Evolutionary conservation across 2,797 vertebrate species (phyloP).

Genomic region (Emydoidea blandingii): DNA sequence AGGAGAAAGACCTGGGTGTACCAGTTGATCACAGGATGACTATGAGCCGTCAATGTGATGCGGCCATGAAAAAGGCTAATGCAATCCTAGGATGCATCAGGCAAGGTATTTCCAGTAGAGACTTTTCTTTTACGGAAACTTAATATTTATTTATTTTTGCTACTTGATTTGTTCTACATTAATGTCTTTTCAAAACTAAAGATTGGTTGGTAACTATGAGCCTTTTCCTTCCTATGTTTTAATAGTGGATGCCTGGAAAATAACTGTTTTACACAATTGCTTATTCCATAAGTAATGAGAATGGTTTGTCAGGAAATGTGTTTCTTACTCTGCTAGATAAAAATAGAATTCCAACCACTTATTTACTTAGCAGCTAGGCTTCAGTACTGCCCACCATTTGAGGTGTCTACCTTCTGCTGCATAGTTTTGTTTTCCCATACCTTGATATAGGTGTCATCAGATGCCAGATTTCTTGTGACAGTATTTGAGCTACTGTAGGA

Average conservation of each 20-base stretch:
- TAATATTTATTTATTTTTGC: not conserved
- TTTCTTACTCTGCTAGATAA: constrained; percentile 40
- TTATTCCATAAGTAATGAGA: constrained; percentile 45
- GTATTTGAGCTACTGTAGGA: not conserved
- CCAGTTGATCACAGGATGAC: too few relatives aligned
- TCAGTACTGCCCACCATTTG: not conserved
- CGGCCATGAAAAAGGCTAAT: too few relatives aligned
- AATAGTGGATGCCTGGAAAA: constrained; percentile 64
- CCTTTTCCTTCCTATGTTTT: constrained; percentile 63
- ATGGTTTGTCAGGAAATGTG: constrained; percentile 70
- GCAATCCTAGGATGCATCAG: too few relatives aligned
- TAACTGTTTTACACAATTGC: constrained; percentile 13
- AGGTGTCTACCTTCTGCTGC: not conserved
- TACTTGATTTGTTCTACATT: constrained; percentile 1
- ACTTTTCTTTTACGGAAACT: not conserved
- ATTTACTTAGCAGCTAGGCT: not conserved
- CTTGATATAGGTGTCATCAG: too few relatives aligned
- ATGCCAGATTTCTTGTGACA: not conserved
- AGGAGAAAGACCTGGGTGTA: too few relatives aligned
- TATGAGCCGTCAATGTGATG: too few relatives aligned
- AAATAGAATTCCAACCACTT: not conserved
- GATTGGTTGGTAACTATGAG: constrained; percentile 41
- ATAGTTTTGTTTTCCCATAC: not conserved
- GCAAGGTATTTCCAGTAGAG: too few relatives aligned
- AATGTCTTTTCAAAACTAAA: not conserved